A percentile compares a stretch with the other conserved stretches of the same genome.
Evolutionary conservation across 2,113 vertebrate genomes (phyloP).

Genomic region (Pollimyrus isidori): DNA sequence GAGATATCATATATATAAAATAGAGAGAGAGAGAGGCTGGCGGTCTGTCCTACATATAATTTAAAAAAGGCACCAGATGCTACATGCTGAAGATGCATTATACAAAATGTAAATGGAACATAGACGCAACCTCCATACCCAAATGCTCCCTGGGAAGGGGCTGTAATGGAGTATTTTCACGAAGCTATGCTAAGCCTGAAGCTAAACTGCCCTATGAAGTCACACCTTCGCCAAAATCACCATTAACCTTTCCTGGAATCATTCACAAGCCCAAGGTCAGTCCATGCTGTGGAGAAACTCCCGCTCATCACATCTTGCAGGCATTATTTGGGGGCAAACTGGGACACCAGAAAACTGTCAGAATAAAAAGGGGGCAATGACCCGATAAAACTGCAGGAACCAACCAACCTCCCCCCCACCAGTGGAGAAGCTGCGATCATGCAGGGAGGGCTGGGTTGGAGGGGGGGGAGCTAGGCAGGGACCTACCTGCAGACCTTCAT

Average conservation of each 20-base stretch:
- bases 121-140: neutral
- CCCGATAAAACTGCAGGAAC: neutral
- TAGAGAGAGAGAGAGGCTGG: too few species aligned
- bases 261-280: neutral
- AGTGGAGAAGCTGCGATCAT: neutral
- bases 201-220: neutral
- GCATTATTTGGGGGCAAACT: neutral
- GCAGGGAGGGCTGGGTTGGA: neutral
- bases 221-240: neutral
- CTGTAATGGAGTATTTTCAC: too few species aligned
- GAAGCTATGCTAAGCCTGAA: neutral
- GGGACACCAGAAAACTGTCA: neutral
- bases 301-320: neutral
- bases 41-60: too few species aligned
- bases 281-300: neutral
- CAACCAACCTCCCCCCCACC: neutral
- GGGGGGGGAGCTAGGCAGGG: too few species aligned
- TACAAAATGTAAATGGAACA: neutral
- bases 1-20: too few species aligned
- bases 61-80: too few species aligned
- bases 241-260: neutral
- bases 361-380: neutral
- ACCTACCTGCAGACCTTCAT: slow-evolving; percentile 86
- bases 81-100: too few species aligned
- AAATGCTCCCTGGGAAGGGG: neutral